phyloP scores from a whole-genome alignment of 2,888 invertebrate genomes.

The Heterodera filipjevi region DNA sequence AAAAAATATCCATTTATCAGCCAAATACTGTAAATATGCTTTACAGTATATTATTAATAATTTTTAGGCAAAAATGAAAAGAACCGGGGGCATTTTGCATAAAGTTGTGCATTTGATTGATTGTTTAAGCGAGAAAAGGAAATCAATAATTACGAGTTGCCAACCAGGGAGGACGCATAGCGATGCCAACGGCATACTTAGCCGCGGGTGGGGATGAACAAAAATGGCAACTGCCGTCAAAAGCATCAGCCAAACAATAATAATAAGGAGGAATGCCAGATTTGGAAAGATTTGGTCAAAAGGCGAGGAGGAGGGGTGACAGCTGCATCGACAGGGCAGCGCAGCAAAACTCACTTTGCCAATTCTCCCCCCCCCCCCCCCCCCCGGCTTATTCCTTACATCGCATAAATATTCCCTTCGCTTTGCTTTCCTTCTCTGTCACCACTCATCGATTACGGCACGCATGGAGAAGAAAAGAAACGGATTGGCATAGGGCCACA shows the following conservation, averaged over 20 bases:
- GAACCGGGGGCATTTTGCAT: no score
- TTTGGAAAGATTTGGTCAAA: slow-evolving; percentile 8
- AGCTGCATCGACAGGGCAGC: neutral
- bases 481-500: neutral
- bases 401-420: neutral
- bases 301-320: neutral
- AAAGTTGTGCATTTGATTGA: no score
- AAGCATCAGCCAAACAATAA: neutral
- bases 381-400: neutral
- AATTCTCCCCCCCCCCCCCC: neutral
- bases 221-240: neutral
- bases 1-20: no score
- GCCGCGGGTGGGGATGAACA: no score
- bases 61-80: no score
- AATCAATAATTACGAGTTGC: no score
- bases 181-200: no score
- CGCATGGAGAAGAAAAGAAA: neutral
- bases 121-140: no score
- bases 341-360: neutral
- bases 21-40: no score
- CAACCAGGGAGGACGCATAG: no score
- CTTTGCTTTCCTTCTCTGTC: neutral
- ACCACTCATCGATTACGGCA: neutral
- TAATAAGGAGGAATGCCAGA: slow-evolving; percentile 8
- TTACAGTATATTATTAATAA: no score